Evolutionary conservation across 2,113 vertebrate species (phyloP).

Genomic region (Hypanus sabinus): DNA sequence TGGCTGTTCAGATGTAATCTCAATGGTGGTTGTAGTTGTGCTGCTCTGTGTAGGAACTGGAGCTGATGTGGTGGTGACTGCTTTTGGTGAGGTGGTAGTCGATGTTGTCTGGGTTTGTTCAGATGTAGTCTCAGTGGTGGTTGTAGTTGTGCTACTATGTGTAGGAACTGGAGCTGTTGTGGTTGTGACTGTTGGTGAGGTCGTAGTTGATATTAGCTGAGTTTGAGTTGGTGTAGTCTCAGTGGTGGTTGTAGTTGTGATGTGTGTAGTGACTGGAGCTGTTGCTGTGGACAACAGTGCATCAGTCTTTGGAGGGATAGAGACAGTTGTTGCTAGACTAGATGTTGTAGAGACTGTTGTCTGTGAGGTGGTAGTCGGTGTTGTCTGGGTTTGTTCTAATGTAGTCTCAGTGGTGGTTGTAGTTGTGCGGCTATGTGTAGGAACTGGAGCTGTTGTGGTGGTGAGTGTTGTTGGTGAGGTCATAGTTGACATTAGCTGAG

Average conservation of each 20-base stretch:
- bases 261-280: too few species aligned
- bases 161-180: constrained; percentile 50
- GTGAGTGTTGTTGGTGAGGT: background rate
- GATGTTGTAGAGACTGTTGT: constrained; percentile 9
- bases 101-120: background rate
- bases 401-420: too few species aligned
- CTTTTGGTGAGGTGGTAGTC: background rate
- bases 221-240: too few species aligned
- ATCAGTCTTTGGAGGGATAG: background rate
- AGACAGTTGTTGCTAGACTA: background rate
- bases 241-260: too few species aligned
- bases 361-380: constrained; percentile 42
- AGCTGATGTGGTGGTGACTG: too few species aligned
- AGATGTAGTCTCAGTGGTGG: constrained; percentile 32
- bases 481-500: too few species aligned
- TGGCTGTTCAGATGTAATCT: too few species aligned
- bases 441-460: background rate
- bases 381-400: background rate
- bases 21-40: too few species aligned
- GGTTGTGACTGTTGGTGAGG: background rate
- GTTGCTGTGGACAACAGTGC: background rate
- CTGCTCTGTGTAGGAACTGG: too few species aligned
- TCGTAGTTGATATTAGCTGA: too few species aligned
- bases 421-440: constrained; percentile 8
- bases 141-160: constrained; percentile 41